Base-by-base conservation (phyloP, 2,113 vertebrate genomes). In the Condylura cristata region DNA sequence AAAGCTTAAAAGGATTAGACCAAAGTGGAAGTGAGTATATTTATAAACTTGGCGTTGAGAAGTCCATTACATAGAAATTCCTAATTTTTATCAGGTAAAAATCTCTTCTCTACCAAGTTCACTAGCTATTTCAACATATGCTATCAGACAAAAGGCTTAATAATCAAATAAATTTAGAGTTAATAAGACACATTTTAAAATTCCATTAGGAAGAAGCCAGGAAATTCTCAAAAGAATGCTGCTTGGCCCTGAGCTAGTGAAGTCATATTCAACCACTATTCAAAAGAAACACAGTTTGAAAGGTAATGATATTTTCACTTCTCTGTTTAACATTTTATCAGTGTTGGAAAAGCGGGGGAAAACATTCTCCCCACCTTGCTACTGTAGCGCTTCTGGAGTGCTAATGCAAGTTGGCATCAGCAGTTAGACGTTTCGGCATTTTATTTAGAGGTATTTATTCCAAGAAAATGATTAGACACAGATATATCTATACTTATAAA, bases 81-180 rank as follows among this genome's bases (percentile, higher is more conserved):
- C 3, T 26, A 34, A 65, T 6, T 66, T 72, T 83, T 22, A n/a
- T 32, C 5, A 32, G 34, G 12, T 17, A 39, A 53, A 74, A 65
- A 63, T 34, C 0, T 24, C 66, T 79, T 22, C 48, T 75, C 81
- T 65, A 66, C 20, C 28, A 76, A n/a, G 18, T 16, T 89, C 8
- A 81, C 48, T 94, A 80, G 90, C 32, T 79, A 56, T 75, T 66
- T 86, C 89, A 78, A 66, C 30, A 89, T 18, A 32, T 86, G 4
- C 0, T 44, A 58, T 39, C 30, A 93, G 75, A 86, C 60, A 88
- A 86, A 93, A 91, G 8, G 4, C 82, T 91, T 89, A 8, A 39
- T 22, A 82, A 78, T 9, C 60, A 4, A 37, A 61, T n/a, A 89
- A 85, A 86, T 93, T 81, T 71, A 86, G 16, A 71, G 34, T 90